phyloP scores from a whole-genome alignment of 2,797 vertebrate species.

The Avahi laniger region DNA sequence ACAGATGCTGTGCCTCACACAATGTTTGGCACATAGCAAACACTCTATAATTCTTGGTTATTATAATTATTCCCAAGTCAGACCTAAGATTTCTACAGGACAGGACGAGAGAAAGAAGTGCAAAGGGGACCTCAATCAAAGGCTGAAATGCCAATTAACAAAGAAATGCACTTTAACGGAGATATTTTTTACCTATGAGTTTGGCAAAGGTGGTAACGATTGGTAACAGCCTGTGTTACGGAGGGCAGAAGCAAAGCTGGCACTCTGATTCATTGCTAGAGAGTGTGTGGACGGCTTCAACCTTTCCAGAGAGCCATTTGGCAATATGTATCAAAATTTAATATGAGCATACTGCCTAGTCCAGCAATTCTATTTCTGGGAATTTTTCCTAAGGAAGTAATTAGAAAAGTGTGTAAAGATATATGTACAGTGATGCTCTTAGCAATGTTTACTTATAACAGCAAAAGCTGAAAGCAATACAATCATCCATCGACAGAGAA shows the following conservation, averaged over 20 bases:
- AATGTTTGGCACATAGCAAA: no score
- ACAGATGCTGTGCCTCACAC: background rate
- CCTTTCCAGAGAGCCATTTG: constrained; percentile 52
- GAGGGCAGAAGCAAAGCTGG: background rate
- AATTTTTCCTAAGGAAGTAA: constrained; percentile 40
- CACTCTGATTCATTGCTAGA: constrained; percentile 27
- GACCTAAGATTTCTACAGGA: background rate
- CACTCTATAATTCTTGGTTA: background rate
- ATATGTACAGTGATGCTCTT: background rate
- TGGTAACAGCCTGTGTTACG: background rate
- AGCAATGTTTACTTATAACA: background rate
- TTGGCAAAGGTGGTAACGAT: background rate
- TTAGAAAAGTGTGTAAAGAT: constrained; percentile 40
- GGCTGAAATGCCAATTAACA: background rate
- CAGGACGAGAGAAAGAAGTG: background rate
- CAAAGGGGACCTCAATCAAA: background rate
- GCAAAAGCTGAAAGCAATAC: background rate
- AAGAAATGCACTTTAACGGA: background rate
- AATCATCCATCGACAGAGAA: background rate
- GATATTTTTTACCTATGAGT: background rate
- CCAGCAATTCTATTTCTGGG: constrained; percentile 54
- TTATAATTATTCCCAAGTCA: background rate
- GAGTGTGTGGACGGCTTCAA: background rate
- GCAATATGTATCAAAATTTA: constrained; percentile 35
- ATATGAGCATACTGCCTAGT: background rate